These are phyloP conservation scores for Noctua janthina DNA, from an alignment of 2,888 invertebrate genomes.

Conservation along the genomic window DNA sequence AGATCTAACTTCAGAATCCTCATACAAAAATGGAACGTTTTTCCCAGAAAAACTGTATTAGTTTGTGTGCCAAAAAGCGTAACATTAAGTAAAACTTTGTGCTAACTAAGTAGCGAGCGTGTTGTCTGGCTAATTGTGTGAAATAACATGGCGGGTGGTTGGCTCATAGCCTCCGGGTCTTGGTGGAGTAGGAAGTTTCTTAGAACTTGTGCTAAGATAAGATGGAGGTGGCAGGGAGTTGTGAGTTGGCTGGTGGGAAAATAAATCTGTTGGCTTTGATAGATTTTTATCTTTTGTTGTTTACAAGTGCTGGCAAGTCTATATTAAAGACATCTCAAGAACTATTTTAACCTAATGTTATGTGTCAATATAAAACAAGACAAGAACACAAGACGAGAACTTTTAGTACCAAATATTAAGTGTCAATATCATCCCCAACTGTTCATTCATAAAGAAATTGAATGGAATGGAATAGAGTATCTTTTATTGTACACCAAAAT, in stretches of 20 bases:
- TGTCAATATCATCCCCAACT: not conserved
- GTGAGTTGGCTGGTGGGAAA: conserved; percentile 8
- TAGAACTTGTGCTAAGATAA: conserved; percentile 73
- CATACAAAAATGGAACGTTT: conserved; percentile 32
- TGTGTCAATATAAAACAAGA: not conserved
- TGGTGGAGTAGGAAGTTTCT: conserved; percentile 73
- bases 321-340: not conserved
- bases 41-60: conserved; percentile 45
- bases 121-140: conserved; percentile 77
- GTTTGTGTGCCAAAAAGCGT: conserved; percentile 55
- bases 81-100: conserved; percentile 49
- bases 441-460: no score
- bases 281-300: conserved; percentile 22
- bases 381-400: not conserved
- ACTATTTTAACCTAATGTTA: not conserved
- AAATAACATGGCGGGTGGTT: conserved; percentile 79
- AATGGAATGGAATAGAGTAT: no score
- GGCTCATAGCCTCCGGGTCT: conserved; percentile 77
- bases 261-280: conserved; percentile 28
- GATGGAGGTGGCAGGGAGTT: conserved; percentile 39
- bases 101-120: conserved; percentile 44
- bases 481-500: no score
- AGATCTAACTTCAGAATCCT: conserved; percentile 37
- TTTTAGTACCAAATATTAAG: not conserved
- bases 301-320: not conserved